Evolutionary conservation across 2,113 vertebrate genomes (phyloP), one percentile per base, ranked within the genome.

Genomic region (Urocolius indicus): DNA sequence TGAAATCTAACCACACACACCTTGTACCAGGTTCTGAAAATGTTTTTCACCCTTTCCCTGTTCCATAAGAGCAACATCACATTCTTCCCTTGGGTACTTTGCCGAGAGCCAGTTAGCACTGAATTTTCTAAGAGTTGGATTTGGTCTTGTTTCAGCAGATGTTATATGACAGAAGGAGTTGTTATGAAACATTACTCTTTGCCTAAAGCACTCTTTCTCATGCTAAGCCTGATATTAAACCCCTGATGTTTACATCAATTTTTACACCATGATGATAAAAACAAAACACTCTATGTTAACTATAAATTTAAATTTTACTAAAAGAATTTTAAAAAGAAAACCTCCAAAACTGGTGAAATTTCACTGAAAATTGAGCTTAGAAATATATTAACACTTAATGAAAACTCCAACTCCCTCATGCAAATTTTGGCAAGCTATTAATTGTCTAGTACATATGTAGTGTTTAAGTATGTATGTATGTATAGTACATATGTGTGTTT

Each of bases 401-500:
- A 79, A 79, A 87, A 90, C 73, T 54, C 16, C 22, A 41, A 22
- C 9, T 65, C 79, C 18, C n/a, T 80, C 73, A 27, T 0, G 1
- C 57, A 65, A 68, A 57, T 4, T 65, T 78, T 84, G 46, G 8
- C 27, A 36, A 65, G 19, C 6, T 87, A 76, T 41, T 72, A 78
- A 73, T 72, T 76, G 20, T 4, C 16, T 57, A n/a, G 12, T 48
- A 79, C 17, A 32, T 68, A 76, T 22, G 49, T 62, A 93, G 29
- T 57, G 23, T 83, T 73, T 88, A 88, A 79, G 85, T 88, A 12
- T 22, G n/a, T n/a, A n/a, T n/a, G n/a, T n/a, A n/a, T n/a, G n/a
- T n/a, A n/a, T n/a, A n/a, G n/a, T n/a, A n/a, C n/a, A n/a, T n/a
- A 79, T 46, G 10, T 18, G 29, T 57, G 23, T 83, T 73, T 88